phyloP scores from a whole-genome alignment of 1,140 invertebrate genomes.

The Drosophila miranda region DNA sequence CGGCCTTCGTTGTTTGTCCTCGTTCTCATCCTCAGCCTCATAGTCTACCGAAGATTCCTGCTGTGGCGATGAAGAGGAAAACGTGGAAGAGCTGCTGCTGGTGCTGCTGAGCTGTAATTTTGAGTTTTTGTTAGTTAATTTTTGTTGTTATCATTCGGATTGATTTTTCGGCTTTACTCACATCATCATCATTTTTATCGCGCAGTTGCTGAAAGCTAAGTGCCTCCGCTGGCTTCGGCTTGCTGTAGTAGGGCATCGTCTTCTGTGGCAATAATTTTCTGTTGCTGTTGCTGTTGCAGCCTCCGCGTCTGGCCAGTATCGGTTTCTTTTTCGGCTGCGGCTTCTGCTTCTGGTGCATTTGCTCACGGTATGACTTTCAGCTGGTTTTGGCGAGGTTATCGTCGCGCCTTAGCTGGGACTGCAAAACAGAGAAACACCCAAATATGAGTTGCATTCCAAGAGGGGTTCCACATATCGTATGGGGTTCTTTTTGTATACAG shows the following conservation, averaged over 20 bases:
- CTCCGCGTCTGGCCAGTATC: slow-evolving; percentile 28
- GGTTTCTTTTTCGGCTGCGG: slow-evolving; percentile 30
- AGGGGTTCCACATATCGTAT: background rate
- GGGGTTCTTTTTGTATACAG: background rate
- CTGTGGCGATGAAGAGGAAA: slow-evolving; percentile 63
- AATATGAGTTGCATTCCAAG: background rate
- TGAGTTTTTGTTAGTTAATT: background rate
- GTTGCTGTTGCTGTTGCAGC: slow-evolving; percentile 7
- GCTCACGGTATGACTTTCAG: slow-evolving; percentile 76
- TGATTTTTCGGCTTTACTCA: slow-evolving; percentile 8
- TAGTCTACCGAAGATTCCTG: slow-evolving; percentile 74
- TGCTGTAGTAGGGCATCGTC: slow-evolving; percentile 9
- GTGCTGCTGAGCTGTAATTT: slow-evolving; percentile 51
- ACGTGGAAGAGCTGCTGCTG: slow-evolving; percentile 62
- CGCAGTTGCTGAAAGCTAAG: slow-evolving; percentile 44
- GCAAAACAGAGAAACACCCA: slow-evolving; percentile 11
- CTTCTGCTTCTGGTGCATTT: slow-evolving; percentile 33
- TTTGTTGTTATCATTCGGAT: too few species aligned
- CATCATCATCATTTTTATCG: slow-evolving; percentile 59
- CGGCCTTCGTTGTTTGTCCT: slow-evolving; percentile 52
- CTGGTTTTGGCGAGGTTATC: slow-evolving; percentile 81
- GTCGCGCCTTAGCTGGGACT: slow-evolving; percentile 82
- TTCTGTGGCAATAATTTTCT: background rate
- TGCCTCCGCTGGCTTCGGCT: slow-evolving; percentile 27
- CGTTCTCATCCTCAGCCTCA: slow-evolving; percentile 78